Evolutionary conservation across 2,888 invertebrate species (phyloP).

Genomic region (Spicauda simplicius): DNA sequence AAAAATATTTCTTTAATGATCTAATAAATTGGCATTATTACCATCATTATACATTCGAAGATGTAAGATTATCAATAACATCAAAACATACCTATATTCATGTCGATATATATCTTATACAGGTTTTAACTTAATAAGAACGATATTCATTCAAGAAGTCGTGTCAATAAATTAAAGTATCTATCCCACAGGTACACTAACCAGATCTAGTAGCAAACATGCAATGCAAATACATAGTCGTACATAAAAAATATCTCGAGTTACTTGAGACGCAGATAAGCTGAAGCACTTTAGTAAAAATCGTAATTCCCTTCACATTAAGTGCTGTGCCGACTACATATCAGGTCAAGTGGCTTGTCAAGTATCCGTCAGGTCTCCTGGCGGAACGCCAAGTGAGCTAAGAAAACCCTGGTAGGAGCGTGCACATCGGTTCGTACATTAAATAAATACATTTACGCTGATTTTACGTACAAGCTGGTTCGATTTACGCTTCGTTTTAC

Average conservation of each 20-base stretch:
- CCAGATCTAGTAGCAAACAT: neutral
- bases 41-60: too few species aligned
- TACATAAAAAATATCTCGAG: slow-evolving; percentile 16
- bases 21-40: neutral
- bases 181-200: neutral
- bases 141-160: too few species aligned
- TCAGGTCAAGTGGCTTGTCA: slow-evolving; percentile 76
- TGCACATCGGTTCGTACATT: slow-evolving; percentile 58
- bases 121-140: too few species aligned
- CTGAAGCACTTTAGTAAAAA: slow-evolving; percentile 36
- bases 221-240: neutral
- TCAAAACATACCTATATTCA: too few species aligned
- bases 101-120: too few species aligned
- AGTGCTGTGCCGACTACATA: slow-evolving; percentile 57
- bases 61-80: too few species aligned
- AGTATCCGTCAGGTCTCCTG: slow-evolving; percentile 72
- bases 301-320: slow-evolving; percentile 48
- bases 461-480: neutral
- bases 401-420: slow-evolving; percentile 54
- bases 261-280: slow-evolving; percentile 31
- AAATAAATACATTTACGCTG: slow-evolving; percentile 46
- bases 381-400: slow-evolving; percentile 62
- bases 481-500: slow-evolving; percentile 3
- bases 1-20: slow-evolving; percentile 39
- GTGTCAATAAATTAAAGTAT: too few species aligned